Evolutionary conservation across 2,113 vertebrate genomes (phyloP), one percentile per base, ranked within the genome.

Genomic region (Stictonetta naevosa): DNA sequence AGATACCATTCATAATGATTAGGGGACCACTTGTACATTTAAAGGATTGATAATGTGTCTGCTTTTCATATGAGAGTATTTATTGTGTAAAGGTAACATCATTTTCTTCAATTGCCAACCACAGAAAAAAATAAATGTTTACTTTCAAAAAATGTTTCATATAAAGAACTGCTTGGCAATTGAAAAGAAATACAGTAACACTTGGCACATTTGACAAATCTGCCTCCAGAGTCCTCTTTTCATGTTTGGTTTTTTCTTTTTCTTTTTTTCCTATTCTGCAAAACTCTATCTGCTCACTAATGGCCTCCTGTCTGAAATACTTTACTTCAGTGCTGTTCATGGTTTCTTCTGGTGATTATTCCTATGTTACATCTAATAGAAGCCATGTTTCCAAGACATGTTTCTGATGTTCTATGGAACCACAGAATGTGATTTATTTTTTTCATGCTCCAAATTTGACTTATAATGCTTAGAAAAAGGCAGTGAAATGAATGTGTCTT

Each of bases 361-460:
- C 3, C 11, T 40, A 2, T 87, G 13, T 44, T 79, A 15, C 34
- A 13, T 56, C 12, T 89, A 59, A 36, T 38, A 34, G 44, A 73
- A 85, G 13, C 14, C 6, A 38, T 0, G 0, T 55, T 93, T 92
- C 38, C 28, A 64, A 84, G 11, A 33, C 1, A 1, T 40, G 4
- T 6, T 22, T 88, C 86, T 77, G 7, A 53, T 60, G 79, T 77
- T 80, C 40, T 46, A 3, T 73, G 20, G 73, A 72, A 40, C 26
- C 19, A 42, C 1, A 46, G 38, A 82, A 59, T 56, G 19, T 46
- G 11, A 20, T 20, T 75, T 76, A n/a, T 50, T 85, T 50, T 62
- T 38, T 91, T 87, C 19, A 23, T 73, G 36, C 12, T n/a, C 20
- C 31, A 77, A 77, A 3, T 10, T 36, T 69, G 53, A 8, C 46